Evolutionary conservation across 2,797 vertebrate genomes (phyloP), one percentile per base, ranked within the genome.

Genomic region (Hipposideros larvatus): DNA sequence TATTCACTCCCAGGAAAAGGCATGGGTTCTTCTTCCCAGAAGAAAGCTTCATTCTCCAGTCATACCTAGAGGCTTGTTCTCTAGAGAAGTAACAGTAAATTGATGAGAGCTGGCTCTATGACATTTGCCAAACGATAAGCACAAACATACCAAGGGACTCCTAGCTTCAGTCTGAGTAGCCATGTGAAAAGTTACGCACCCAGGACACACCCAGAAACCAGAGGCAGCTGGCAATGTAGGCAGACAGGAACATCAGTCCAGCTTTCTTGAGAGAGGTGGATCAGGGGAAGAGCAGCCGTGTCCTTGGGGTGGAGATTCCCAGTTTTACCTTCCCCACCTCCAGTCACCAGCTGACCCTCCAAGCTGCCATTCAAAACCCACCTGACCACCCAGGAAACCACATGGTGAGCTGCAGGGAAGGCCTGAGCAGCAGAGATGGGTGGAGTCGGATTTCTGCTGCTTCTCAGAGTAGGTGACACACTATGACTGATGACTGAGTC

Each of bases 251-350:
- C 75, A 93, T 88, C 51, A 63, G 28, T 26, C 66, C 34, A 78
- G 68, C 65, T 89, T 95, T 90, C 71, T 24, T 85, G 75, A 94
- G 59, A 87, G 70, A 94, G 48, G 80, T 65, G 61, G 43, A 48
- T 65, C 24, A 79, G 59, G 18, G 21, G 18, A 85, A 87, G 43
- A 95, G 46, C 24, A 82, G 14, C 13, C 70, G 82, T n/a, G 63
- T 19, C 24, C 57, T 77, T 55, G 63, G 74, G 28, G 28, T 46
- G 90, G 37, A n/a, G 87, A 94, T 88, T 63, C 46, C 31, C 37
- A 41, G 34, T 3, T 31, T 95, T 71, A 71, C 41, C 59, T 16
- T 59, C 4, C 55, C 59, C 9, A 61, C 51, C 18, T 18, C 1
- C 65, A 75, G 70, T 88, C 48, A 92, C 41, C 31, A 37, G 3